Evolutionary conservation across 2,888 invertebrate genomes (phyloP).

Genomic region (Watsonalla binaria): DNA sequence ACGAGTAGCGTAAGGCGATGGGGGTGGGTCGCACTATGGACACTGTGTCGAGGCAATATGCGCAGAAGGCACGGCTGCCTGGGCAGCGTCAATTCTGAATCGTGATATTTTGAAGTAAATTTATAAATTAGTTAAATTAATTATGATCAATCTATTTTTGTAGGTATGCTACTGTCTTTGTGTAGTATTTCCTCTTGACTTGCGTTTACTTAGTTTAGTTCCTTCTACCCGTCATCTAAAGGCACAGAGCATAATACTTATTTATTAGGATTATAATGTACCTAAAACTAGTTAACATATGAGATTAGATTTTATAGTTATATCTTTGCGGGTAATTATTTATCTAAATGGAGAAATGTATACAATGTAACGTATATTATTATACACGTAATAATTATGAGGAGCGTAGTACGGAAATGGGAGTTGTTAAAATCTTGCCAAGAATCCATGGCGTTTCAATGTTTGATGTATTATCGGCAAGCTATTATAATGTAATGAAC

Average conservation of each 20-base stretch:
- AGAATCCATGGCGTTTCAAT: slow-evolving; percentile 59
- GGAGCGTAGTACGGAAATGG: slow-evolving; percentile 29
- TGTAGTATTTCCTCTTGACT: slow-evolving; percentile 34
- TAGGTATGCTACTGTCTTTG: slow-evolving; percentile 34
- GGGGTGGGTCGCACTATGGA: neutral
- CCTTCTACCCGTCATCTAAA: slow-evolving; percentile 34
- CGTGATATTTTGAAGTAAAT: slow-evolving; percentile 58
- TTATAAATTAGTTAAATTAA: slow-evolving; percentile 29
- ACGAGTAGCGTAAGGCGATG: slow-evolving; percentile 11
- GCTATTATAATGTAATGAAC: slow-evolving; percentile 43
- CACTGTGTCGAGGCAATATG: slow-evolving; percentile 15
- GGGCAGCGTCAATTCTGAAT: slow-evolving; percentile 49
- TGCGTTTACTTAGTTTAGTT: slow-evolving; percentile 25
- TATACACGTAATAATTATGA: slow-evolving; percentile 39
- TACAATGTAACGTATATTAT: slow-evolving; percentile 61
- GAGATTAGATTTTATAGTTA: slow-evolving; percentile 72
- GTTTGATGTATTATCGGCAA: slow-evolving; percentile 66
- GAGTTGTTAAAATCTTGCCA: slow-evolving; percentile 70
- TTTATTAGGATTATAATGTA: slow-evolving; percentile 47
- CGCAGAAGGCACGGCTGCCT: slow-evolving; percentile 30
- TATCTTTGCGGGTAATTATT: slow-evolving; percentile 62
- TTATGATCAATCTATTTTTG: slow-evolving; percentile 45
- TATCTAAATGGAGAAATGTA: slow-evolving; percentile 60
- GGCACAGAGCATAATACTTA: slow-evolving; percentile 42
- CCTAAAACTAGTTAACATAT: slow-evolving; percentile 47